These are phyloP conservation scores for Catharus bicknelli DNA, from an alignment of 2,113 vertebrate species.

Conservation along the genomic window DNA sequence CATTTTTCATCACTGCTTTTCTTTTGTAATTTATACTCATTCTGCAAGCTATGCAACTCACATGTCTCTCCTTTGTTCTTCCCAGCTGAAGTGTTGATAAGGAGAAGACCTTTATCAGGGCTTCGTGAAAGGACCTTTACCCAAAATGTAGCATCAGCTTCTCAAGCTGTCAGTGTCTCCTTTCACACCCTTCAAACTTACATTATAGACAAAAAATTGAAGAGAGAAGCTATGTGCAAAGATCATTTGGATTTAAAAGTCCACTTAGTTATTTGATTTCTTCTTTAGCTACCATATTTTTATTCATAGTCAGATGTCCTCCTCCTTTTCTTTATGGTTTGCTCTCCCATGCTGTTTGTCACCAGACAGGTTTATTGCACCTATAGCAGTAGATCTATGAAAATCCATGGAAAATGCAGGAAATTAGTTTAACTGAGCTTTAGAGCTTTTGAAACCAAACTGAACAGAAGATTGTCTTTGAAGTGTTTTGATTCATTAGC, in stretches of 20 bases:
- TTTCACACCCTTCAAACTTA: background rate
- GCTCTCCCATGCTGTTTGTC: conserved; percentile 7
- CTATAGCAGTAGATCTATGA: conserved; percentile 25
- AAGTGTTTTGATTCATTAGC: background rate
- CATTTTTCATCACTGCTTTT: background rate
- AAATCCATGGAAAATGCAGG: conserved; percentile 30
- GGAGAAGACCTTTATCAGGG: background rate
- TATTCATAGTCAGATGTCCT: background rate
- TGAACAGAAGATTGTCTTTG: background rate
- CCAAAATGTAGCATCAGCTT: background rate
- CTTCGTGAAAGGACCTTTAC: background rate
- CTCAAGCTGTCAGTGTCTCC: background rate
- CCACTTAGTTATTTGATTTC: background rate
- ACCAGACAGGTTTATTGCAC: conserved; percentile 13
- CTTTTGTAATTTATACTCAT: background rate
- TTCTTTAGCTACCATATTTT: background rate
- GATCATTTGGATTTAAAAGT: background rate
- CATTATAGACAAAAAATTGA: background rate
- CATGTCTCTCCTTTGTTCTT: background rate
- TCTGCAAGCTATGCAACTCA: background rate
- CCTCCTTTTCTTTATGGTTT: background rate
- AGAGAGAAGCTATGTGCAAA: background rate
- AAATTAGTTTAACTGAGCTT: conserved; percentile 38
- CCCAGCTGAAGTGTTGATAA: background rate
- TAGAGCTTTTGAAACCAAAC: conserved; percentile 20